phyloP scores from a whole-genome alignment of 2,888 invertebrate genomes.

The Stomorhina lunata region DNA sequence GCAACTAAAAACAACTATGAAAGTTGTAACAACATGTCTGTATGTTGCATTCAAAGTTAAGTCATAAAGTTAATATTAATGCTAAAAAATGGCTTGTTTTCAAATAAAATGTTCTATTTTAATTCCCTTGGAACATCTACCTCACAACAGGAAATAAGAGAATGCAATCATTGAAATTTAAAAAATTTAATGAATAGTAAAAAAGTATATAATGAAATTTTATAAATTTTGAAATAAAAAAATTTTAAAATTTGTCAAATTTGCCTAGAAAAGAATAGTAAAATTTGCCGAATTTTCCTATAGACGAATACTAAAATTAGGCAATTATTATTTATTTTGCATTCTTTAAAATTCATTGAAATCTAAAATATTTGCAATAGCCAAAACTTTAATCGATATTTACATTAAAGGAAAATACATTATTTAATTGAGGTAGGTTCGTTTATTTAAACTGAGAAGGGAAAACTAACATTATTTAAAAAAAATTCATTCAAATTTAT shows the following conservation, averaged over 20 bases:
- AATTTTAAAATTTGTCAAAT: too few species aligned
- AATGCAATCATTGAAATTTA: background rate
- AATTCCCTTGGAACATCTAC: background rate
- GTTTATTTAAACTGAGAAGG: background rate
- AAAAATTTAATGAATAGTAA: too few species aligned
- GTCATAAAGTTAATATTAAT: conserved; percentile 37
- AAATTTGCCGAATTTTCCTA: too few species aligned
- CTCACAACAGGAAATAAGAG: background rate
- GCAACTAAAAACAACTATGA: background rate
- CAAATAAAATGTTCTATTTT: background rate
- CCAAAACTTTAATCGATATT: conserved; percentile 36
- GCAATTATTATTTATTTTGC: too few species aligned
- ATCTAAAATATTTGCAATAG: background rate
- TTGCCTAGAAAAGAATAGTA: too few species aligned
- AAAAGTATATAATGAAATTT: too few species aligned
- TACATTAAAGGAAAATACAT: background rate
- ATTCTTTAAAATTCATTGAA: too few species aligned
- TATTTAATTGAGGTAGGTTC: conserved; percentile 15
- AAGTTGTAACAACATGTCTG: background rate
- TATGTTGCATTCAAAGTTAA: conserved; percentile 36
- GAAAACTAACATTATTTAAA: too few species aligned
- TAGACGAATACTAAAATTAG: too few species aligned
- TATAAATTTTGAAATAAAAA: too few species aligned
- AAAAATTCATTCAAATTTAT: background rate
- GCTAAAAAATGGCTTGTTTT: conserved; percentile 15